Conservation (phyloP, 2,113 vertebrate genomes). For the Dicerorhinus sumatrensis region DNA sequence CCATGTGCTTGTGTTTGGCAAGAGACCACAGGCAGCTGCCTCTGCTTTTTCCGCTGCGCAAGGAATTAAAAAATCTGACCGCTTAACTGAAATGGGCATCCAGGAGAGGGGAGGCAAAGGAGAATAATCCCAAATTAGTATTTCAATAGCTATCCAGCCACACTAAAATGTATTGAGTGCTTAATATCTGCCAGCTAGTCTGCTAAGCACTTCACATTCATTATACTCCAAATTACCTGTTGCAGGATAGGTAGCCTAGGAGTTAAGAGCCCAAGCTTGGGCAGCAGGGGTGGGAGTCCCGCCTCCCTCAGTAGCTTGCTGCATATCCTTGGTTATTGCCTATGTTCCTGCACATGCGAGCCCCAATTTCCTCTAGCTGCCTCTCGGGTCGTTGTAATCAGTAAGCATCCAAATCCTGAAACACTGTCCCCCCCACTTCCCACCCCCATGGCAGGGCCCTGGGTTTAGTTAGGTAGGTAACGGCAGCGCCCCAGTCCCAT, state of each 20-base stretch:
- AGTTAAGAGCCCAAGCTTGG: neutral
- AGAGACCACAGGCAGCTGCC: constrained; percentile 15
- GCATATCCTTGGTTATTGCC: neutral
- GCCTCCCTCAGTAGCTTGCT: neutral
- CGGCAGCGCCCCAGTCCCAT: neutral
- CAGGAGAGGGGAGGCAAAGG: neutral
- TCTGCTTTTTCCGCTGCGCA: neutral
- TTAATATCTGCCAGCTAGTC: neutral
- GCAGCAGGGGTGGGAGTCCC: neutral
- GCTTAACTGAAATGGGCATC: neutral
- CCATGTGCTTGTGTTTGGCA: neutral
- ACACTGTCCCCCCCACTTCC: too few species aligned
- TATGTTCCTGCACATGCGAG: neutral
- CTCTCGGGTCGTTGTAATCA: neutral
- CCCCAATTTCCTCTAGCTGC: neutral
- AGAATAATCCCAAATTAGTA: neutral
- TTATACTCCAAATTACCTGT: neutral
- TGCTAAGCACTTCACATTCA: neutral
- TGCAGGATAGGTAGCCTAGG: neutral
- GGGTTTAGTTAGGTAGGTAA: too few species aligned
- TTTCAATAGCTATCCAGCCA: neutral
- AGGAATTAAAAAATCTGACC: neutral
- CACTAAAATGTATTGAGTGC: neutral
- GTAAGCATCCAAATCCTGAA: neutral
- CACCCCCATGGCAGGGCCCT: neutral